Percentiles rank a stretch among this genome's conserved stretches.
Conservation (phyloP, 2,113 vertebrate genomes). For the Silurus glanis region DNA sequence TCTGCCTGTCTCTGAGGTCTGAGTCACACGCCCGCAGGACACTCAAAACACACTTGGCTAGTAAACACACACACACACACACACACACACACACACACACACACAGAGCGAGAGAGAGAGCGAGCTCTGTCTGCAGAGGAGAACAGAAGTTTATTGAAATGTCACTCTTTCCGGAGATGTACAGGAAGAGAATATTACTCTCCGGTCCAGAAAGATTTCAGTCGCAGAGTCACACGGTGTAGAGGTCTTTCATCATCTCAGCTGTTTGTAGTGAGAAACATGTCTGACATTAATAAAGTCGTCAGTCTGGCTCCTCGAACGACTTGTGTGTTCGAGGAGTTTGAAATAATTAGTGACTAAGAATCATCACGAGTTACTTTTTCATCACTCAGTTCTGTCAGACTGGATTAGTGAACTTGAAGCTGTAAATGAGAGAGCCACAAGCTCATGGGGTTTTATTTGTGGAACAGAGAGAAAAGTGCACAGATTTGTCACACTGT, state of each 20-base stretch:
- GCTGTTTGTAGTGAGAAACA: background rate
- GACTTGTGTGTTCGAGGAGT: background rate
- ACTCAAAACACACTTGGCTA: background rate
- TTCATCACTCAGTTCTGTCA: background rate
- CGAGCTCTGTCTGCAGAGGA: background rate
- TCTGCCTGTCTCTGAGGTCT: slow-evolving; percentile 3
- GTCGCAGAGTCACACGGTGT: background rate
- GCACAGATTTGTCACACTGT: background rate
- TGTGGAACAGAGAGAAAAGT: background rate
- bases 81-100: background rate
- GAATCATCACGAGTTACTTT: background rate
- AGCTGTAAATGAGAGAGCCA: background rate
- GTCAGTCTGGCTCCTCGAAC: background rate
- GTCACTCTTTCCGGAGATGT: slow-evolving; percentile 7
- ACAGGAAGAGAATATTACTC: background rate
- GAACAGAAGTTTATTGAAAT: slow-evolving; percentile 16
- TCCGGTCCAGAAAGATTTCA: background rate
- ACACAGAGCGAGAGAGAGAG: background rate
- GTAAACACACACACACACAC: background rate
- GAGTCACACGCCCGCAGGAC: slow-evolving; percentile 10
- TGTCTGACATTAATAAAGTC: background rate
- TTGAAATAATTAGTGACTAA: slow-evolving; percentile 1
- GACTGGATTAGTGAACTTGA: background rate
- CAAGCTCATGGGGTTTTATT: background rate
- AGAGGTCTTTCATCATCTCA: background rate